These are phyloP conservation scores for Sceloporus tristichus DNA, from an alignment of 2,113 vertebrate genomes.

Conservation along the genomic window DNA sequence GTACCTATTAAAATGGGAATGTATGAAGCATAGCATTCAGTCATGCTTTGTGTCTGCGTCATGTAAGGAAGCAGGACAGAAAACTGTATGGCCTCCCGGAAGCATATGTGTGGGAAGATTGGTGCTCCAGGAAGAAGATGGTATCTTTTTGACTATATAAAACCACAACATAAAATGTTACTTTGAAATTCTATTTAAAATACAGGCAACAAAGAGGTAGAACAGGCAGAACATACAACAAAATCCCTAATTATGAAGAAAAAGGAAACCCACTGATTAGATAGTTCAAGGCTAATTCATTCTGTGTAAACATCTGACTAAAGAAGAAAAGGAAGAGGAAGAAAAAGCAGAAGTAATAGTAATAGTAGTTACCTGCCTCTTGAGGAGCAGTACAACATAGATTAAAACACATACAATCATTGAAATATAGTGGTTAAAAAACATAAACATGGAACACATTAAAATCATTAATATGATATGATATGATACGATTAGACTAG, in stretches of 20 bases:
- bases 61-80: neutral
- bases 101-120: neutral
- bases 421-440: too few relatives aligned
- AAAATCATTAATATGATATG: too few relatives aligned
- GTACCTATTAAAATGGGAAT: neutral
- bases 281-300: neutral
- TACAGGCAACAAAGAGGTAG: neutral
- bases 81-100: neutral
- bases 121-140: neutral
- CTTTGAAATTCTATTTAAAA: neutral
- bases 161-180: neutral
- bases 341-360: too few relatives aligned
- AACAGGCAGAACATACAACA: neutral
- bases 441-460: too few relatives aligned
- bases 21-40: neutral
- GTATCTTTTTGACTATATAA: neutral
- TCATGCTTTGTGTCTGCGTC: neutral
- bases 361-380: too few relatives aligned
- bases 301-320: neutral
- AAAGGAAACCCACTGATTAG: neutral
- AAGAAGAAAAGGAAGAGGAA: too few relatives aligned
- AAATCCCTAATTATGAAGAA: neutral
- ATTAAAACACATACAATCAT: too few relatives aligned
- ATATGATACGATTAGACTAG: too few relatives aligned
- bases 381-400: too few relatives aligned